Percentiles rank a stretch among this genome's conserved stretches.
Conservation (phyloP, 2,888 invertebrate genomes). For the Volucella inflata region DNA sequence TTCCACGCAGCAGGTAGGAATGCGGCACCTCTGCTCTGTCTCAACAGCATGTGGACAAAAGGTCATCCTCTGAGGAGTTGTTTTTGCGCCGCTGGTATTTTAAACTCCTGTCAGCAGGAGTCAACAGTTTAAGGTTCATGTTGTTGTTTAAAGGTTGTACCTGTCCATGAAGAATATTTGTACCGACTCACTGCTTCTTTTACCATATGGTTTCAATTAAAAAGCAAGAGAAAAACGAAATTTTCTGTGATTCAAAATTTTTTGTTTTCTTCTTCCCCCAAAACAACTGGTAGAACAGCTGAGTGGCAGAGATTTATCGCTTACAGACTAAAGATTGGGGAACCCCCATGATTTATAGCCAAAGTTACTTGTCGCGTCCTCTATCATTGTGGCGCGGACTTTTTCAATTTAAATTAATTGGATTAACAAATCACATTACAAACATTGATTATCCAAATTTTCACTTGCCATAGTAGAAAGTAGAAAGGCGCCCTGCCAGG, state of each 20-base stretch:
- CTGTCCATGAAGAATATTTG: slow-evolving; percentile 26
- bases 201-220: slow-evolving; percentile 68
- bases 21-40: slow-evolving; percentile 43
- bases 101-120: slow-evolving; percentile 70
- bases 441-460: slow-evolving; percentile 74
- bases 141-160: slow-evolving; percentile 33
- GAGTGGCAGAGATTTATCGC: slow-evolving; percentile 70
- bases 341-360: slow-evolving; percentile 59
- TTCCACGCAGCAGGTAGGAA: slow-evolving; percentile 42
- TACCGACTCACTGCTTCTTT: background rate
- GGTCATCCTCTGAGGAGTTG: slow-evolving; percentile 14
- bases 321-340: slow-evolving; percentile 44
- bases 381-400: slow-evolving; percentile 65
- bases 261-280: background rate
- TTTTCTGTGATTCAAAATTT: slow-evolving; percentile 48
- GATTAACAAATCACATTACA: slow-evolving; percentile 76
- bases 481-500: slow-evolving; percentile 23
- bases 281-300: slow-evolving; percentile 4
- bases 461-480: slow-evolving; percentile 60
- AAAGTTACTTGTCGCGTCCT: slow-evolving; percentile 41
- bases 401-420: slow-evolving; percentile 76
- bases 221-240: slow-evolving; percentile 28
- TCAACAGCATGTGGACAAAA: slow-evolving; percentile 63
- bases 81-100: background rate
- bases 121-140: slow-evolving; percentile 38